These are phyloP conservation scores for Haliclona indistincta DNA, from an alignment of 37 sponge, comb jelly and placozoan genomes.

Conservation along the genomic window DNA sequence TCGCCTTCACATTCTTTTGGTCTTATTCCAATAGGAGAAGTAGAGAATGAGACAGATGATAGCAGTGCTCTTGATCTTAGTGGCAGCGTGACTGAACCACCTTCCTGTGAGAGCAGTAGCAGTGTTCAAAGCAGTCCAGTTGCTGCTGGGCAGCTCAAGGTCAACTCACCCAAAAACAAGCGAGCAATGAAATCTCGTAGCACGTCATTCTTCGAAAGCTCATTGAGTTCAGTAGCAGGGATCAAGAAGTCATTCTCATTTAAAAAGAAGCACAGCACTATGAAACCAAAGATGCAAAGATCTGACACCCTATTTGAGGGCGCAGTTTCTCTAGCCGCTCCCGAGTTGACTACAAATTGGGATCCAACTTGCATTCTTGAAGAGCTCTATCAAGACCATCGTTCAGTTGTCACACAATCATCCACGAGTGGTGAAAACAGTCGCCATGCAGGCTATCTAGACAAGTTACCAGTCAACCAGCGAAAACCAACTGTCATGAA, in stretches of 20 bases:
- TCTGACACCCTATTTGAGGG: not conserved
- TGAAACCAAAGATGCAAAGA: not conserved
- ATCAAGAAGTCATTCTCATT: too few species aligned
- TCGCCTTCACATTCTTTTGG: too few species aligned
- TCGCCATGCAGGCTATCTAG: constrained; percentile 65
- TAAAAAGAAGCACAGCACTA: not conserved
- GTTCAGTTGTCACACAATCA: not conserved
- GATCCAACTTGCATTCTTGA: constrained; percentile 78
- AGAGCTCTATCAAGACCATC: constrained; percentile 66
- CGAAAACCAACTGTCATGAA: constrained; percentile 57
- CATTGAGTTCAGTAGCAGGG: not conserved
- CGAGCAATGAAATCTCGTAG: not conserved
- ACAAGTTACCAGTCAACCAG: constrained; percentile 75
- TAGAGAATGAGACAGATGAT: too few species aligned
- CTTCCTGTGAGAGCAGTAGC: too few species aligned
- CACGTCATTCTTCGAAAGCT: not conserved
- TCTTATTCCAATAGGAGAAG: too few species aligned
- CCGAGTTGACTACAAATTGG: constrained; percentile 45
- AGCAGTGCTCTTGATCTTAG: too few species aligned
- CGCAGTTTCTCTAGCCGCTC: constrained; percentile 15
- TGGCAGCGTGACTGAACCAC: too few species aligned
- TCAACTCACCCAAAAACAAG: not conserved
- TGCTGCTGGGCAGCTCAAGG: too few species aligned
- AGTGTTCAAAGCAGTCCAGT: too few species aligned
- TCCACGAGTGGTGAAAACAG: constrained; percentile 20